Evolutionary conservation across 2,888 invertebrate genomes (phyloP).

Genomic region (Nyleta sp.): DNA sequence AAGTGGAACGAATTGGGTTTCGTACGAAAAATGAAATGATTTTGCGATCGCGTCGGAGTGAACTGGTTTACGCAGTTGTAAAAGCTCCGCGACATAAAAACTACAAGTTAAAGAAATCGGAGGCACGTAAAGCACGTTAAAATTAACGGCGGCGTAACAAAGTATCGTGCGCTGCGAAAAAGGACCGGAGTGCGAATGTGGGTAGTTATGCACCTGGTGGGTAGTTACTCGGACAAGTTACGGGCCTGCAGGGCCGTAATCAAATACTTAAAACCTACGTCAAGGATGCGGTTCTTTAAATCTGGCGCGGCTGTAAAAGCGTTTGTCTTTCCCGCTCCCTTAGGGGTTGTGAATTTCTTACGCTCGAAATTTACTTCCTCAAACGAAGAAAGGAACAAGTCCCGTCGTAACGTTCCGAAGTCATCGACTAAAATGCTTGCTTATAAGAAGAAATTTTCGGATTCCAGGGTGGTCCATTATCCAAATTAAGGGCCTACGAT

Average conservation of each 20-base stretch:
- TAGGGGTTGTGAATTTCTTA: conserved; percentile 51
- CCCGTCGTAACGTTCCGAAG: conserved; percentile 8
- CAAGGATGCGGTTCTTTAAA: conserved; percentile 67
- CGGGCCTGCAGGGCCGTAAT: conserved; percentile 76
- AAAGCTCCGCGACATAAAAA: conserved; percentile 67
- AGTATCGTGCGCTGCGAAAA: conserved; percentile 76
- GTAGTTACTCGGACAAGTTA: conserved; percentile 74
- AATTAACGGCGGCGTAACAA: conserved; percentile 81
- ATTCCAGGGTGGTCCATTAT: conserved; percentile 30
- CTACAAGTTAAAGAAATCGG: conserved; percentile 77
- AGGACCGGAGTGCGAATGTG: conserved; percentile 69
- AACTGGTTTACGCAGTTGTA: conserved; percentile 46
- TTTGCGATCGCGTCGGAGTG: neutral
- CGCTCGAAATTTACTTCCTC: conserved; percentile 26
- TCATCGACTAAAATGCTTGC: conserved; percentile 11
- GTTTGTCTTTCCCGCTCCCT: conserved; percentile 60
- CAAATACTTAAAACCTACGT: conserved; percentile 78
- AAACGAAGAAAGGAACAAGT: conserved; percentile 13
- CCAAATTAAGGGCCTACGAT: conserved; percentile 28
- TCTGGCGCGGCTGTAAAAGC: conserved; percentile 71
- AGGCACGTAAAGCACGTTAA: conserved; percentile 80
- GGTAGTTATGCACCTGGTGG: conserved; percentile 69
- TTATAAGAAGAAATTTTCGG: conserved; percentile 15
- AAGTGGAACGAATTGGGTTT: neutral
- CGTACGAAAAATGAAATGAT: conserved; percentile 8